Evolutionary conservation across 2,113 vertebrate genomes (phyloP), one percentile per base, ranked within the genome.

Genomic region (Misgurnus anguillicaudatus): DNA sequence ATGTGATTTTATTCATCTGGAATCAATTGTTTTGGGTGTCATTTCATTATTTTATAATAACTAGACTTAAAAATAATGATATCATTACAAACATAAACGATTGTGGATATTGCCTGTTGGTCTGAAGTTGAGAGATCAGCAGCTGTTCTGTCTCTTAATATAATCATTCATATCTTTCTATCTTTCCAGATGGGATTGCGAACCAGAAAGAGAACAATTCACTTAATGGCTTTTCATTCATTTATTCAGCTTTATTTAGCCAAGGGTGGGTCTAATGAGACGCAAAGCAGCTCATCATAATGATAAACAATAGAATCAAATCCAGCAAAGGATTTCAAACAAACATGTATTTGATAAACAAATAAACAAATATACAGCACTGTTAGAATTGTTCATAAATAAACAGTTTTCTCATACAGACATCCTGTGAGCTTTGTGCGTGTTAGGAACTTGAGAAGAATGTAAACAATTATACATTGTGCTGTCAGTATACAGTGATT

Each of bases 131-230:
- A 65, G 38, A 2, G 14, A 13, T 66, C 4, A 65, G 17, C 62
- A 66, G 41, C 41, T 66, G 64, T 64, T 48, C 5, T 45, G 17
- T 66, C 8, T 66, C 64, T 45, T 41, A 21, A 21, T 66, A 63
- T 38, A 66, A n/a, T 42, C 39, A 45, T 66, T 66, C 17, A 45
- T 41, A 13, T 48, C 47, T 13, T 13, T 48, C 13, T 14, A 6
- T 7, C 51, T 55, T 6, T 55, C 51, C 17, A 7, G 14, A 16
- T 16, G 51, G 14, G 51, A 53, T 5, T 14, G 16, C 6, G 42
- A 53, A 53, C n/a, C 51, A 53, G 5, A 53, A 53, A 53, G 51
- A 53, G 4, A 53, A 53, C 6, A 42, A 6, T 19, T 5, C 63
- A 19, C n/a, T 66, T 8, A 65, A 65, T 4, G 14, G n/a, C 63